Percentiles rank a stretch among this genome's conserved stretches.
Conservation (phyloP, 1,140 invertebrate genomes). For the Episyrphus balteatus region DNA sequence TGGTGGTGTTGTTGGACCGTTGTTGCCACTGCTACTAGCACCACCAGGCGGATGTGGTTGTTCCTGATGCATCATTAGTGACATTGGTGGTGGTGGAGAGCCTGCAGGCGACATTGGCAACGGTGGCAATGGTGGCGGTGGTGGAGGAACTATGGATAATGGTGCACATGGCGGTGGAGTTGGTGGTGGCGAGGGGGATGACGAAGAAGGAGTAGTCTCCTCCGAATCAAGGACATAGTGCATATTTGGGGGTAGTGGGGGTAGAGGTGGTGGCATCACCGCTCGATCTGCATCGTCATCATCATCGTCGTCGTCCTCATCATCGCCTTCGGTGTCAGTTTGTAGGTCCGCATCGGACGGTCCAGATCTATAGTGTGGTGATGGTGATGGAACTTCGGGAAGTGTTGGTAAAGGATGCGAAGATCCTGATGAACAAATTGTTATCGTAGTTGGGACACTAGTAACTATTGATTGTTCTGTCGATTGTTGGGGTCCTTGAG, state of each 20-base stretch:
- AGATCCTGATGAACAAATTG: slow-evolving; percentile 12
- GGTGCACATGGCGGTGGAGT: slow-evolving; percentile 27
- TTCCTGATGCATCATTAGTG: not conserved
- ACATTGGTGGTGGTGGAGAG: slow-evolving; percentile 19
- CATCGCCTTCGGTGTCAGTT: not conserved
- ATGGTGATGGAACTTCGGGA: slow-evolving; percentile 30
- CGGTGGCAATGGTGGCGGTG: slow-evolving; percentile 21
- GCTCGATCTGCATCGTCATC: slow-evolving; percentile 24
- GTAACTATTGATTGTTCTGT: not conserved
- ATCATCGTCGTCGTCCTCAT: slow-evolving; percentile 8
- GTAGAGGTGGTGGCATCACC: slow-evolving; percentile 29
- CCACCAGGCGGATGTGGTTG: slow-evolving; percentile 4
- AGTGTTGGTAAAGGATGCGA: slow-evolving; percentile 21
- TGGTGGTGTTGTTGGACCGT: slow-evolving; percentile 3
- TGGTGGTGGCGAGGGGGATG: slow-evolving; percentile 28
- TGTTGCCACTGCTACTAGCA: not conserved
- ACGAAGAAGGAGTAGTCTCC: slow-evolving; percentile 14
- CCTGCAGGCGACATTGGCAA: slow-evolving; percentile 28
- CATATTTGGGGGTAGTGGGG: slow-evolving; percentile 28
- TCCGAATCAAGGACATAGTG: slow-evolving; percentile 24
- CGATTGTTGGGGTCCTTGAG: not conserved
- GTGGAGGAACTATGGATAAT: slow-evolving; percentile 25
- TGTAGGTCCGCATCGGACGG: no score
- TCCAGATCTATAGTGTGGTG: slow-evolving; percentile 15
- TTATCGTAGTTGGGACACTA: slow-evolving; percentile 14